Evolutionary conservation across 2,113 vertebrate genomes (phyloP).

Genomic region (Laterallus jamaicensis): DNA sequence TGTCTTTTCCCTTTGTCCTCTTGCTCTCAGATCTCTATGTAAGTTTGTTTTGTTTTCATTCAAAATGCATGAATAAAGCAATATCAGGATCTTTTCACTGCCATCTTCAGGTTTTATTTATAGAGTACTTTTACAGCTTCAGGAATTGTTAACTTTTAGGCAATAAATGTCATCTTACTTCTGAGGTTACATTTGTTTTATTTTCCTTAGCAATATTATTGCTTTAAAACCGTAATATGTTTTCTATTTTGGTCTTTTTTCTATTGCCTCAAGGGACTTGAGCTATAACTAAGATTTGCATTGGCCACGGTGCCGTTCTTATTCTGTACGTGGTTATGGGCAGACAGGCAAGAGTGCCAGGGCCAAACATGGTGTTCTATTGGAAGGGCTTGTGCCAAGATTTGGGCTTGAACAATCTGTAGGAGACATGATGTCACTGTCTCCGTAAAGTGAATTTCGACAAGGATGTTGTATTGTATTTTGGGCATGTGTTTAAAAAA

Average conservation of each 20-base stretch:
- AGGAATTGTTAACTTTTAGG: constrained; percentile 52
- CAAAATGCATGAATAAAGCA: constrained; percentile 67
- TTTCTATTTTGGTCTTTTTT: constrained; percentile 65
- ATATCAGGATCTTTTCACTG: constrained; percentile 51
- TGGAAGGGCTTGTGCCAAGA: constrained; percentile 62
- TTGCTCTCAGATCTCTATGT: not conserved
- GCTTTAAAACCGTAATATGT: constrained; percentile 47
- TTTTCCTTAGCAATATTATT: constrained; percentile 57
- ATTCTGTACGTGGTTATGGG: constrained; percentile 54
- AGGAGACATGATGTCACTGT: constrained; percentile 80
- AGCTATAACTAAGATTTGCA: constrained; percentile 49
- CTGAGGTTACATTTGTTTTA: constrained; percentile 45
- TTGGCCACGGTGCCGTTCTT: constrained; percentile 67
- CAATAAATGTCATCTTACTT: constrained; percentile 40
- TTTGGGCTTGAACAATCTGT: constrained; percentile 69
- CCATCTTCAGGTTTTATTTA: constrained; percentile 56
- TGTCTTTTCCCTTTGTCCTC: not conserved
- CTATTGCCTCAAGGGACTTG: constrained; percentile 41
- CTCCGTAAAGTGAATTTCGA: constrained; percentile 60
- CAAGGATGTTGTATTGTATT: constrained; percentile 34
- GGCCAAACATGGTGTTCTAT: constrained; percentile 67
- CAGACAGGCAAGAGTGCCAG: constrained; percentile 58
- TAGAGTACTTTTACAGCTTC: constrained; percentile 62
- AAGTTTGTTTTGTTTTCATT: constrained; percentile 66
- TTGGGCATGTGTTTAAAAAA: constrained; percentile 62